These are phyloP conservation scores for Glyptemys insculpta DNA, from an alignment of 2,797 vertebrate species.

Conservation along the genomic window DNA sequence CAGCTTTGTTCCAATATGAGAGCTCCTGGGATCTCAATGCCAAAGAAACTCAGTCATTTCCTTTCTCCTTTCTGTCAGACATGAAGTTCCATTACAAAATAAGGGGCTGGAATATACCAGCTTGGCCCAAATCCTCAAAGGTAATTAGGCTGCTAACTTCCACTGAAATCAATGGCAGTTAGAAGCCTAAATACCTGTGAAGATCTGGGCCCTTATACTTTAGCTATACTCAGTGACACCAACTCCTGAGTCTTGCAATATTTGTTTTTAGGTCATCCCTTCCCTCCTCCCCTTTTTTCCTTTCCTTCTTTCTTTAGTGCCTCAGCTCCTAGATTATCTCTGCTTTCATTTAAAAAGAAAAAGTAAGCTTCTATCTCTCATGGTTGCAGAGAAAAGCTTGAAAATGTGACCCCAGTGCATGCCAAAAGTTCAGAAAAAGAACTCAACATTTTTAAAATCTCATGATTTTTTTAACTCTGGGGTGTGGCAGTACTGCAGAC, in stretches of 20 bases:
- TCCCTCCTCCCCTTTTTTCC: too few species aligned
- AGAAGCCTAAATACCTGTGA: too few species aligned
- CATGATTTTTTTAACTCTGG: background rate
- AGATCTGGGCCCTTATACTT: too few species aligned
- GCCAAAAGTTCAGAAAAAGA: background rate
- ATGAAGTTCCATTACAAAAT: background rate
- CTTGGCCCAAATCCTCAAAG: background rate
- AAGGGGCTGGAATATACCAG: background rate
- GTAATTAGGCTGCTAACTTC: too few species aligned
- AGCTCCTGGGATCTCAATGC: background rate
- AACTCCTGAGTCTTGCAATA: background rate
- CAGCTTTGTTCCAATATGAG: background rate
- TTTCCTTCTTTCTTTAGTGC: background rate
- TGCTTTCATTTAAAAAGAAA: background rate
- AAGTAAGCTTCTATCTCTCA: background rate
- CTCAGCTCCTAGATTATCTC: background rate
- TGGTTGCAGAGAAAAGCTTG: background rate
- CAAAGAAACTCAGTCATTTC: background rate
- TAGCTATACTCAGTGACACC: background rate
- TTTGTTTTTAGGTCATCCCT: background rate
- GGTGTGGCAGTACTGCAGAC: background rate
- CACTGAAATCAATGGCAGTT: too few species aligned
- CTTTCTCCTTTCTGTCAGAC: background rate
- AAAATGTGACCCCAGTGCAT: background rate
- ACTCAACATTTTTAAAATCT: fast-evolving